Base-by-base conservation (phyloP, 2,113 vertebrate species). In the Catharus minimus region DNA sequence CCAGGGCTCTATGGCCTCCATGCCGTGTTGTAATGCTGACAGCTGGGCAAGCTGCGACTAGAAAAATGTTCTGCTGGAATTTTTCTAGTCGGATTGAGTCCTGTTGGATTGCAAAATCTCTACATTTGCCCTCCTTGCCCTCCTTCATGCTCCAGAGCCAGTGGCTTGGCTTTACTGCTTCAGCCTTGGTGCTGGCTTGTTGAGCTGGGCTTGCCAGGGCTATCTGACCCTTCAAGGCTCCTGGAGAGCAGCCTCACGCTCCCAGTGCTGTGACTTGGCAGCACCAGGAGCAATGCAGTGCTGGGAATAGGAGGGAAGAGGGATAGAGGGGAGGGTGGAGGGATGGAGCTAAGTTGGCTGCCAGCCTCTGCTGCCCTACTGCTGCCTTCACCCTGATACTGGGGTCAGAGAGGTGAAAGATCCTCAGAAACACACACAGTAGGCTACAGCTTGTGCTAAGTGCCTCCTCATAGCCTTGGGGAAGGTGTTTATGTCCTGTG, bases 1-100 rank as follows among this genome's bases (percentile, higher is more conserved):
- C 66, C 0, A 0, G 53, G 20, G 32, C 27, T 61, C 24, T 53
- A 28, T 0, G 0, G 17, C 27, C 41, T 67, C 74, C 2, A 0
- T 0, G 2, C 66, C 26, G 39, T 0, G 3, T 32, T 73, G 64
- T 2, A 9, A 36, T 64, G 27, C 11, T 65, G 72, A 82, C 46
- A 82, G 41, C 67, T 5, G 27, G 67, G 67, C 83, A 93, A 90
- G 83, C 64, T 65, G 58, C 0, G 0, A 82, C 89, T 80, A 65
- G 89, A 86, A 80, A 52, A 88, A 72, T 12, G 22, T 79, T 88
- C 57, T 88, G 46, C 67, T 79, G 76, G 62, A 79, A 56, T 88
- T 86, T 80, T 90, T 86, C 58, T 82, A 30, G 49, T 74, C 28
- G 5, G 16, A 57, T 46, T 21, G 30, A 88, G 32, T 65, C 32